Evolutionary conservation across 1,140 invertebrate species (phyloP).

Genomic region (Harpegnathos saltator): DNA sequence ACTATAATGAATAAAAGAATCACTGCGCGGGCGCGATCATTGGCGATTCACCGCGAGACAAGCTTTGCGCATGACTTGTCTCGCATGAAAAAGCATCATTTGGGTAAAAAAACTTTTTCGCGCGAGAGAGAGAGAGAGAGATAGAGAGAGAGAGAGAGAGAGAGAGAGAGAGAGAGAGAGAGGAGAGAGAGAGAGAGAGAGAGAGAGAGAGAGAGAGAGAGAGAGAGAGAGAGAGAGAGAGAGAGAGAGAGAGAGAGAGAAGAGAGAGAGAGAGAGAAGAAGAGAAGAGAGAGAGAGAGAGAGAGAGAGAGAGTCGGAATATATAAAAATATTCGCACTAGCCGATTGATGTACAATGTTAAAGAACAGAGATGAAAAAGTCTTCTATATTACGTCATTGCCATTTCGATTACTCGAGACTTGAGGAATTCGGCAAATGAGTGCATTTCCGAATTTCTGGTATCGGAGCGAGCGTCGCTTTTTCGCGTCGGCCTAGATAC

Average conservation of each 20-base stretch:
- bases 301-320: no score
- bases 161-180: neutral
- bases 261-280: neutral
- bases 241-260: neutral
- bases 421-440: no score
- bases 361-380: no score
- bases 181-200: neutral
- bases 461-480: neutral
- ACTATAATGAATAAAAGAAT: no score
- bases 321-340: no score
- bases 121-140: neutral
- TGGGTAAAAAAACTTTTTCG: neutral
- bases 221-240: neutral
- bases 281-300: neutral
- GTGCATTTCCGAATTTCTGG: neutral
- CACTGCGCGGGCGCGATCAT: neutral
- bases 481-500: slow-evolving; percentile 12
- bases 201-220: neutral
- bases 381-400: no score
- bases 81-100: neutral
- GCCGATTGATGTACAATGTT: no score
- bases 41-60: no score
- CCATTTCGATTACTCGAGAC: no score
- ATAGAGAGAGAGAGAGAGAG: neutral
- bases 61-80: neutral